phyloP scores from a whole-genome alignment of 2,888 invertebrate species.

The Dolichomitus sp. region DNA sequence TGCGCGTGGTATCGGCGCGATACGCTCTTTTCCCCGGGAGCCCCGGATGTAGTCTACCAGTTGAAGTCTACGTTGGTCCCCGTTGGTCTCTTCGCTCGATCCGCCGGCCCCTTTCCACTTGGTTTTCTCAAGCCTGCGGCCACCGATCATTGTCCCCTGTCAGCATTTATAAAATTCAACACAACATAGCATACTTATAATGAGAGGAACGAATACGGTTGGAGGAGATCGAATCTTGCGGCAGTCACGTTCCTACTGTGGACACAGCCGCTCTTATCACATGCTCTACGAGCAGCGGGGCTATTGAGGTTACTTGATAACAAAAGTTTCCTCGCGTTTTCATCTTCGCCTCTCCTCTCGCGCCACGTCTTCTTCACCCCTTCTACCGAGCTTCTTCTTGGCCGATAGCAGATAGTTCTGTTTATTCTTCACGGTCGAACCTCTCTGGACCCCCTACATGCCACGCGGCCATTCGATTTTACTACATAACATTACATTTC shows the following conservation, averaged over 20 bases:
- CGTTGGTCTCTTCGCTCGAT: slow-evolving; percentile 31
- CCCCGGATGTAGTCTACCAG: slow-evolving; percentile 3
- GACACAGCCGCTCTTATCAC: slow-evolving; percentile 69
- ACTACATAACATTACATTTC: slow-evolving; percentile 6
- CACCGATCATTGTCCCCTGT: neutral
- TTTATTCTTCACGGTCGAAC: slow-evolving; percentile 18
- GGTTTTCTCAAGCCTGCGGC: neutral
- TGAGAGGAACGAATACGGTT: slow-evolving; percentile 16
- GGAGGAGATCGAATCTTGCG: slow-evolving; percentile 51
- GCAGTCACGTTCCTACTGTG: slow-evolving; percentile 68
- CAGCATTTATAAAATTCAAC: slow-evolving; percentile 2
- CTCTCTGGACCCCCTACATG: slow-evolving; percentile 1
- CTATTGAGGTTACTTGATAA: slow-evolving; percentile 79
- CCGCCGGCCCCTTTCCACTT: slow-evolving; percentile 1
- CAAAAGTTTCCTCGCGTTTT: slow-evolving; percentile 16
- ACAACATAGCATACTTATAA: neutral
- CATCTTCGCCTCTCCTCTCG: slow-evolving; percentile 25
- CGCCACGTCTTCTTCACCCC: neutral
- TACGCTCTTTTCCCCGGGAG: slow-evolving; percentile 5
- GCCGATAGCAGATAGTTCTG: neutral
- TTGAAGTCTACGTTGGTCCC: neutral
- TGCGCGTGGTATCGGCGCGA: slow-evolving; percentile 75
- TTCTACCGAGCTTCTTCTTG: neutral
- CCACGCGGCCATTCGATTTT: neutral
- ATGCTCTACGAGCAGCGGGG: slow-evolving; percentile 61